Evolutionary conservation across 2,888 invertebrate species (phyloP), one percentile per base, ranked within the genome.

Genomic region (Hirtodrosophila alboralis): DNA sequence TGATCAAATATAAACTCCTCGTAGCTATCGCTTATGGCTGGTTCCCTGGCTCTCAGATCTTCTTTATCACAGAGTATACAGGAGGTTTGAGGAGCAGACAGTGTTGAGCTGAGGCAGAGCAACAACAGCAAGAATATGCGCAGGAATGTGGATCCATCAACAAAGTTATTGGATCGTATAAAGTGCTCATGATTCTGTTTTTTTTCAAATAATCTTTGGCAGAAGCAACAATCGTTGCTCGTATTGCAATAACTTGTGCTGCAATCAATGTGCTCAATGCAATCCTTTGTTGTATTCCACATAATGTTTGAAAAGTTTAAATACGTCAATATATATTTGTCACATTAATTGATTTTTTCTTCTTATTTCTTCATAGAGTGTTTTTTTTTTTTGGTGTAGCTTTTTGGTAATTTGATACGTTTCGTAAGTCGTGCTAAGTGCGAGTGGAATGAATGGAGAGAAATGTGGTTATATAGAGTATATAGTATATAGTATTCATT

Each of bases 1-100:
- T 90, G 90, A 61, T 90, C 90, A 41, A 90, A 88, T 23, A 81
- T 79, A 53, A 84, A 88, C 65, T 90, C 90, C 63, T 90, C 89
- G 56, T 85, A 88, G 36, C 66, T 84, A 5, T 61, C 65, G 23
- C 57, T 72, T 40, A 77, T 53, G 0, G 41, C 62, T 3, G 80
- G 71, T 38, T 65, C 73, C 40, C 77, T 80, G 30, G 71, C 54
- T 40, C 74, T 49, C 43, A 83, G 62, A 62, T 88, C 89, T 37
- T 84, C 79, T 57, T 84, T 86, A 73, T 88, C 83, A 74, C 88
- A 88, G 56, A 80, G 76, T 57, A 87, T 83, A 67, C 89, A 88
- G 18, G 87, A 86, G 38, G 51, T 60, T 60, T 89, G 88, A 14
- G 88, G 88, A 4, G 86, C 83, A n/a, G 78, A 86, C 37, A 63